Base-by-base conservation (phyloP, 1,140 invertebrate species). In the Meloidogyne exigua region DNA sequence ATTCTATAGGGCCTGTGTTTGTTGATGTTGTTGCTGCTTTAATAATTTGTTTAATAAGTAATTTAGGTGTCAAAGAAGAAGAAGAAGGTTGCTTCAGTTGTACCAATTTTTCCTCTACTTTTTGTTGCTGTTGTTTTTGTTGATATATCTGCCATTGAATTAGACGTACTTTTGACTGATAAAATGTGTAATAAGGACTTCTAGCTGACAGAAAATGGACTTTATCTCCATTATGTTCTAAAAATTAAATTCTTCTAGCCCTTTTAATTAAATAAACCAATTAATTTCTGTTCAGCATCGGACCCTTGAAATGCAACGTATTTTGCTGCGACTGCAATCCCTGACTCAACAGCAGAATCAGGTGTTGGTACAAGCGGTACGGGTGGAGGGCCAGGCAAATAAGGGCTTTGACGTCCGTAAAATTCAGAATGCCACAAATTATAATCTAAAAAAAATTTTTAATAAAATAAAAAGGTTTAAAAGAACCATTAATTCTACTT, bases 381-480 rank as follows among this genome's bases (percentile, higher is more conserved):
- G 32, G 76, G 63, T 39, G 78, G 77, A 32, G 67, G 68, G 23
- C 25, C 39, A 25, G 77, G 77, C 65, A 79, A 71, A 64, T 79
- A 79, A n/a, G 77, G 77, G 39, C 77, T 80, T 10, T 68, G 76
- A 7, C 78, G 79, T 11, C 78, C 78, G 63, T 79, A 79, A 68
- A 79, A 79, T 49, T 79, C 77, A 25, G 76, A 36, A 63, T 79
- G 77, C 77, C 77, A 79, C 21, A 32, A n/a, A 25, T 73, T 80
- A 39, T 79, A 79, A 21, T 79, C 72, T 73, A 18, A 15, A 39
- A 4, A 32, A 70, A 2, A 21, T 9, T 26, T 70, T 21, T 7
- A 68, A 25, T 21, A 11, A 39, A 25, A 68, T 21, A 9, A 12
- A 36, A 68, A 68, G n/a, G 15, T 21, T 12, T 10, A 12, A 26